These are phyloP conservation scores for Nemapogon koenigi DNA, from an alignment of 2,888 invertebrate species.

Conservation along the genomic window DNA sequence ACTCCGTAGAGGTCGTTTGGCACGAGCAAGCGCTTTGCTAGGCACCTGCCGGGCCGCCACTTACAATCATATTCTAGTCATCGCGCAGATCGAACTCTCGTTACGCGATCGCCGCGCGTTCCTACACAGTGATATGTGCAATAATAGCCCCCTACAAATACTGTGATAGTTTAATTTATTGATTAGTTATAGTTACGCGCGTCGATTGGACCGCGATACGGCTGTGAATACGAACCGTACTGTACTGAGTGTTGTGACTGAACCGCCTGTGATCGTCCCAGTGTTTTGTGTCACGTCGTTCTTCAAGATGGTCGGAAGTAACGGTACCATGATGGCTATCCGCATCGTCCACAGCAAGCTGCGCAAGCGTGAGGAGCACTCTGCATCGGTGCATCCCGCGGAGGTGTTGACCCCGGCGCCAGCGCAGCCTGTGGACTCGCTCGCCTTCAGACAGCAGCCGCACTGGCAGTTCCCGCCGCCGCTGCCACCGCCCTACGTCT, in stretches of 20 bases:
- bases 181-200: constrained; percentile 54
- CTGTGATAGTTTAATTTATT: constrained; percentile 63
- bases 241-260: constrained; percentile 57
- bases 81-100: constrained; percentile 57
- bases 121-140: constrained; percentile 65
- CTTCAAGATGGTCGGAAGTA: constrained; percentile 81
- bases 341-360: constrained; percentile 92
- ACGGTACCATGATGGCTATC: constrained; percentile 86
- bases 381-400: constrained; percentile 73
- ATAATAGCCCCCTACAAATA: constrained; percentile 52
- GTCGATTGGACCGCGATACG: constrained; percentile 48
- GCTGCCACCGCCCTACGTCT: constrained; percentile 79
- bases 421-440: constrained; percentile 57
- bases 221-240: constrained; percentile 62
- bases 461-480: constrained; percentile 87
- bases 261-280: constrained; percentile 57
- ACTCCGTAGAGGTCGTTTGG: constrained; percentile 68
- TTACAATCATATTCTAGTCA: constrained; percentile 61
- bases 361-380: constrained; percentile 83
- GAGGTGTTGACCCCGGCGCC: constrained; percentile 68
- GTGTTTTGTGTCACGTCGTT: constrained; percentile 55
- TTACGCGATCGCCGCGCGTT: constrained; percentile 61
- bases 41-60: constrained; percentile 65
- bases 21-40: constrained; percentile 68
- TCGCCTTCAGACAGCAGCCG: constrained; percentile 72